Evolutionary conservation across 2,797 vertebrate genomes (phyloP).

Genomic region (Hylomyscus alleni): DNA sequence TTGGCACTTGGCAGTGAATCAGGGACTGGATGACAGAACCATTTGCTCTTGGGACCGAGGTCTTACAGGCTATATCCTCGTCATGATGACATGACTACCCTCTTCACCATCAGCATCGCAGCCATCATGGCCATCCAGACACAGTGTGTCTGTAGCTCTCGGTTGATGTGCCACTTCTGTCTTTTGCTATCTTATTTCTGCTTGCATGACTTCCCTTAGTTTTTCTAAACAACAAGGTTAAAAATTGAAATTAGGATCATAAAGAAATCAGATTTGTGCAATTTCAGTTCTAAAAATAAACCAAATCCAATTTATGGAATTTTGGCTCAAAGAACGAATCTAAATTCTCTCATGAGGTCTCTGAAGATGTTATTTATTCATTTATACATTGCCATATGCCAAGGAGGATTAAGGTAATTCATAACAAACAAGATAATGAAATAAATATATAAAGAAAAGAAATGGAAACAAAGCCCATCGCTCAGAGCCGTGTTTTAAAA

Average conservation of each 20-base stretch:
- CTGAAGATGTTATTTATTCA: constrained; percentile 55
- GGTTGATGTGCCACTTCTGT: rapidly evolving
- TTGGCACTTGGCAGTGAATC: constrained; percentile 65
- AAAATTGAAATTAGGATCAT: constrained; percentile 15
- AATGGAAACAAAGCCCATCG: constrained; percentile 11
- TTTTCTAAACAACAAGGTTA: background rate
- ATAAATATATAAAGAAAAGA: constrained; percentile 18
- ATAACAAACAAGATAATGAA: constrained; percentile 54
- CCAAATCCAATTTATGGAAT: background rate
- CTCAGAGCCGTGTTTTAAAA: background rate
- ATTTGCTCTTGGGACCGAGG: constrained; percentile 57
- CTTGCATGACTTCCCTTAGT: background rate
- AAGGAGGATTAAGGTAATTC: constrained; percentile 31
- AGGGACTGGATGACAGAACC: constrained; percentile 56
- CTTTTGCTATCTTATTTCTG: background rate
- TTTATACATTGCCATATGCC: constrained; percentile 35
- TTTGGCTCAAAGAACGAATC: background rate
- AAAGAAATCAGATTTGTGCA: constrained; percentile 9
- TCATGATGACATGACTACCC: background rate
- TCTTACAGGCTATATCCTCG: background rate
- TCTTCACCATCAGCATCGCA: background rate
- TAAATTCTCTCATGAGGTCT: constrained; percentile 6
- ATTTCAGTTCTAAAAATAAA: constrained; percentile 15
- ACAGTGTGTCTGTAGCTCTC: background rate
- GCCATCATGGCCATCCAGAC: background rate